Base-by-base conservation (phyloP, 2,797 vertebrate species). In the Rhinoraja longicauda region DNA sequence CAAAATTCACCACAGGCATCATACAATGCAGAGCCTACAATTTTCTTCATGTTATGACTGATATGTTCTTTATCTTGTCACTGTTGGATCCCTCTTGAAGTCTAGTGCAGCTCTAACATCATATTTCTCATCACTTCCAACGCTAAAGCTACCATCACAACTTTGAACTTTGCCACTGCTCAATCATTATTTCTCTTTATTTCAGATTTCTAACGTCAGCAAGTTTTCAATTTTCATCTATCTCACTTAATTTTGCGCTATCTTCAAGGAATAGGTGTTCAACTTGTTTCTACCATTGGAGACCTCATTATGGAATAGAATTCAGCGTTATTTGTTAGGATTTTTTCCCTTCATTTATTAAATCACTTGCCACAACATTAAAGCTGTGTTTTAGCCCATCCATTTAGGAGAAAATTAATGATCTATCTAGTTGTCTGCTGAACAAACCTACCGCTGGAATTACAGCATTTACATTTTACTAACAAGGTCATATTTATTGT, bases 21-120 rank as follows among this genome's bases (percentile, higher is more conserved):
- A 13, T 32, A 32, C 15, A n/a, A 17, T 64, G 59, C 57, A 13
- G 24, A 86, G 4, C 8, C 59, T n/a, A 59, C 82, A 62, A 15
- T 62, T n/a, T 62, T 86, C 82, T 64, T 86, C 57, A 86, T 86
- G 62, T 86, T 86, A 62, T n/a, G n/a, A 32, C 59, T 84, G 81
- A 4, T 8, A 62, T 64, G 29, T 86, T 17, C 13, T 57, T 86
- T 64, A 64, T 59, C 59, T 6, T 86, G 59, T 15, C 29, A 32
- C 26, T 15, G 3, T 15, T 17, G 57, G 57, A 13, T 86, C 15
- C 5, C 82, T 64, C 57, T 64, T 17, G 59, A 62, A 62, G 29
- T 59, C 29, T 7, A 15, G 29, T 32, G 29, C 82, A 86, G 82
- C 17, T 6, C 86, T 86, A 64, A 1, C 59, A 29, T 7, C 82